phyloP scores from a whole-genome alignment of 2,888 invertebrate genomes.

The Metopia argyrocephala region DNA sequence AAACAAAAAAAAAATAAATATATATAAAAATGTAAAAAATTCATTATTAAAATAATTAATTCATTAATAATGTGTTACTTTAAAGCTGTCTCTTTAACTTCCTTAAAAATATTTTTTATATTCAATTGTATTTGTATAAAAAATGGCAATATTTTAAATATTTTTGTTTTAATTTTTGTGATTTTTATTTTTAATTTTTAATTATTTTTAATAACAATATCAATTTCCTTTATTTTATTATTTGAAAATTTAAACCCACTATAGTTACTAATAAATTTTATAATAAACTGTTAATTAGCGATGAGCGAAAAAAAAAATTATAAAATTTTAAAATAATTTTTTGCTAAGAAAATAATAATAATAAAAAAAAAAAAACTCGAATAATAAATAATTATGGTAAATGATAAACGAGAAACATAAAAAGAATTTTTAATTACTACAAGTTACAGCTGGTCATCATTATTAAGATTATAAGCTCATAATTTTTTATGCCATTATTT shows the following conservation, averaged over 20 bases:
- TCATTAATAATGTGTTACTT: too few relatives aligned
- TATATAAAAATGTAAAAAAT: too few relatives aligned
- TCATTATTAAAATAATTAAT: too few relatives aligned
- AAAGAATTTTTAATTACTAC: neutral
- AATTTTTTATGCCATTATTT: too few relatives aligned
- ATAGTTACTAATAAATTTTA: slow-evolving; percentile 25
- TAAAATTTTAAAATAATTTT: neutral
- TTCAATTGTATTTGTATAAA: too few relatives aligned
- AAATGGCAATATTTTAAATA: neutral
- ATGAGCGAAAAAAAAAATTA: neutral
- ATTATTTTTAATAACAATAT: neutral
- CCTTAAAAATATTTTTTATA: too few relatives aligned
- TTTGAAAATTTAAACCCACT: too few relatives aligned
- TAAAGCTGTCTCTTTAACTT: too few relatives aligned
- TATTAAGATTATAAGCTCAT: too few relatives aligned
- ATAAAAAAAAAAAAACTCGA: neutral
- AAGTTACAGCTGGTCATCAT: neutral
- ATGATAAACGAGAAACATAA: slow-evolving; percentile 23
- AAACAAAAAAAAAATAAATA: too few relatives aligned
- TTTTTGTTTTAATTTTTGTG: neutral
- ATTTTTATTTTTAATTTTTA: neutral
- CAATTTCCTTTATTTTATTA: neutral
- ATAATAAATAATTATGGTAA: slow-evolving; percentile 39
- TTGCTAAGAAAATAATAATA: neutral
- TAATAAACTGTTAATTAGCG: slow-evolving; percentile 26